Conservation (phyloP, 1,140 invertebrate species). For the Drosophila nannoptera region DNA sequence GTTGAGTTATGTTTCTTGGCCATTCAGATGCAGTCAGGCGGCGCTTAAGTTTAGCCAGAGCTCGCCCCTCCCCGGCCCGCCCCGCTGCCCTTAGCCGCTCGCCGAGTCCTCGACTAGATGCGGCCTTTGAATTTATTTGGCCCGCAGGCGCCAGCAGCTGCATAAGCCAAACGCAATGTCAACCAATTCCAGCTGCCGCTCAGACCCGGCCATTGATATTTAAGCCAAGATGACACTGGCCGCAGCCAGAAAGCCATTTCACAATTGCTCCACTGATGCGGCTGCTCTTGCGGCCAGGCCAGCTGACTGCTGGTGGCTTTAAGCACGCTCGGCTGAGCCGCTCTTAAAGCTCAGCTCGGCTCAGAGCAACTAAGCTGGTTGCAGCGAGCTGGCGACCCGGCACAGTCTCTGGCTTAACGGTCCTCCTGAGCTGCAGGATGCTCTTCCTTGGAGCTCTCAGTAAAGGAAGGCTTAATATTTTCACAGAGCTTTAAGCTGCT, state of each 20-base stretch:
- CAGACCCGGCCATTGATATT: constrained; percentile 23
- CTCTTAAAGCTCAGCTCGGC: not conserved
- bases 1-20: constrained; percentile 68
- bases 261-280: not conserved
- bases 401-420: not conserved
- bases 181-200: constrained; percentile 32
- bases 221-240: constrained; percentile 23
- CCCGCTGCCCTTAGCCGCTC: not conserved
- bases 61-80: not conserved
- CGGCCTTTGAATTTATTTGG: constrained; percentile 46
- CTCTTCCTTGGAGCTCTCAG: too few relatives aligned
- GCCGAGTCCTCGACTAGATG: not conserved
- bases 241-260: constrained; percentile 1
- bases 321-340: not conserved
- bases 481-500: not conserved
- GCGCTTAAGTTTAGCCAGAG: constrained; percentile 28
- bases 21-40: constrained; percentile 66
- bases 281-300: not conserved
- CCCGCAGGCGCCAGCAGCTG: constrained; percentile 51
- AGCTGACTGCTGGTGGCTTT: not conserved
- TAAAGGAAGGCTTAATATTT: too few relatives aligned
- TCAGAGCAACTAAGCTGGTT: not conserved
- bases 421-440: not conserved
- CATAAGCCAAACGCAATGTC: constrained; percentile 65
- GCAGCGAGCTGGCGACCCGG: too few relatives aligned